These are phyloP conservation scores for Ia io DNA, from an alignment of 2,113 vertebrate species.

Conservation along the genomic window DNA sequence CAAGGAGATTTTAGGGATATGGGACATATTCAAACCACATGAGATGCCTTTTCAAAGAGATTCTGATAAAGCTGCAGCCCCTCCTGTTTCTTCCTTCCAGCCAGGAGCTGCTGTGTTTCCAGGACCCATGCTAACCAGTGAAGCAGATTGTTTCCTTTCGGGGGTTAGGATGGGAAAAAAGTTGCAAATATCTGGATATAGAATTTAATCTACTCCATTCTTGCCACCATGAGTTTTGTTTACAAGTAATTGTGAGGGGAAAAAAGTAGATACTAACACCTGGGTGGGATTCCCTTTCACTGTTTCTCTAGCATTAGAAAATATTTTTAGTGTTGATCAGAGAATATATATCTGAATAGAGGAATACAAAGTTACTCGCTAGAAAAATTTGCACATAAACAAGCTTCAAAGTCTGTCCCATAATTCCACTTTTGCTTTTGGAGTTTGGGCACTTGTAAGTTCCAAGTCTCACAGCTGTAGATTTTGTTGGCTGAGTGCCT, in stretches of 20 bases:
- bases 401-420: constrained; percentile 59
- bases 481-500: constrained; percentile 79
- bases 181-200: background rate
- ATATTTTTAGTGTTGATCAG: constrained; percentile 38
- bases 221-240: background rate
- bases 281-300: constrained; percentile 34
- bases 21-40: background rate
- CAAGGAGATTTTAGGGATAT: background rate
- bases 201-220: constrained; percentile 30
- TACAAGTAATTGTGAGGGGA: background rate
- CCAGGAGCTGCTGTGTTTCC: background rate
- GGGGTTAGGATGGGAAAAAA: background rate
- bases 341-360: constrained; percentile 47
- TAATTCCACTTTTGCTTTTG: constrained; percentile 71
- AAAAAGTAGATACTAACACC: background rate
- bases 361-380: constrained; percentile 44
- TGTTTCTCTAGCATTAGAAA: constrained; percentile 18
- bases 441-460: constrained; percentile 64
- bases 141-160: background rate
- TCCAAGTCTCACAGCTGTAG: constrained; percentile 78
- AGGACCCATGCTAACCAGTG: background rate
- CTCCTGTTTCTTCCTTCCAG: background rate
- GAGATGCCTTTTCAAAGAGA: background rate
- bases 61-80: background rate
- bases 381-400: constrained; percentile 61